These are phyloP conservation scores for Crypturellus undulatus DNA, from an alignment of 2,113 vertebrate genomes.

Conservation along the genomic window DNA sequence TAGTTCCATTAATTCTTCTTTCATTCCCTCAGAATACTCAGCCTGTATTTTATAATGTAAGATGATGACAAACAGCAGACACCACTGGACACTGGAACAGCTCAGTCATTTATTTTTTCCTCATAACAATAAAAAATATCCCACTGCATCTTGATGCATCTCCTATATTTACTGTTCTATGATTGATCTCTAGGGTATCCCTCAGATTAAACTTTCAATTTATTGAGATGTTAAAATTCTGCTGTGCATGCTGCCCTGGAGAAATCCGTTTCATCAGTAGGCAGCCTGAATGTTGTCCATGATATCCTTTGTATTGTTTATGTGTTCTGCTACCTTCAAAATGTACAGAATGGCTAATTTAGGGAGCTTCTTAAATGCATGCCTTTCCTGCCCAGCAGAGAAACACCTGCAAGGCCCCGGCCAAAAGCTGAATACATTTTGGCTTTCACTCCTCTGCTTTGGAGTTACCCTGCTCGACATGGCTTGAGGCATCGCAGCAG, in stretches of 20 bases:
- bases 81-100: background rate
- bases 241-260: background rate
- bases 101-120: background rate
- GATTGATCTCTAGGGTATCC: background rate
- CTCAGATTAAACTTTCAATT: background rate
- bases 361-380: background rate
- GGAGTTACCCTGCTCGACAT: background rate
- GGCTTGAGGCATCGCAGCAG: background rate
- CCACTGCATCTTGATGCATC: background rate
- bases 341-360: background rate
- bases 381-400: background rate
- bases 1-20: background rate
- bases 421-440: background rate
- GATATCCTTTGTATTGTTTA: background rate
- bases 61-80: background rate
- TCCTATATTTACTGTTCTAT: background rate
- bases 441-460: background rate
- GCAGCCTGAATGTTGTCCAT: background rate
- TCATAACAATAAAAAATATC: background rate
- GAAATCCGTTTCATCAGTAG: background rate
- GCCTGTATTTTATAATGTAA: background rate
- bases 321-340: background rate
- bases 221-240: background rate
- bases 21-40: background rate
- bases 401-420: background rate